Evolutionary conservation across 2,113 vertebrate species (phyloP), one percentile per base, ranked within the genome.

Genomic region (Danio rerio): DNA sequence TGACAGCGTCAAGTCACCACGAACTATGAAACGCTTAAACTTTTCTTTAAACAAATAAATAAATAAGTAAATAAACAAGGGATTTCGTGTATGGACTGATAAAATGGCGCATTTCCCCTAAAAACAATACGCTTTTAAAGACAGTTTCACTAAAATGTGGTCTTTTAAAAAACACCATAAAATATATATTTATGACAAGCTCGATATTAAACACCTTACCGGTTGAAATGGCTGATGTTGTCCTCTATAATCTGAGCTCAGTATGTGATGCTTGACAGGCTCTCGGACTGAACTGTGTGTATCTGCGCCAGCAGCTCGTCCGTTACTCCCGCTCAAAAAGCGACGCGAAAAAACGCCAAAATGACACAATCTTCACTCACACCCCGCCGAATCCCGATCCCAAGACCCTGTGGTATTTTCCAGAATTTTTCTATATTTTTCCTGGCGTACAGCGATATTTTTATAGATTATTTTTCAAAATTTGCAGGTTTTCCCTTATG

Each of bases 291-390:
- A 63, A 6, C 76, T 53, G 53, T 18, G 53, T 68, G 72, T 80
- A 62, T 79, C 75, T 82, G 84, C 84, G 78, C 69, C 80, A 82
- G 74, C 75, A 78, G 20, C 56, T n/a, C 63, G 75, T 86, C 85
- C 81, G 86, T 85, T 70, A 70, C 84, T 87, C 86, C 86, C 86
- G 86, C 86, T 87, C 84, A 87, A 87, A 87, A 80, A 56, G 53
- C 43, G 20, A 16, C 82, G 10, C 9, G 66, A 74, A 83, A 80
- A 86, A 83, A 81, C 66, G 56, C 16, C 42, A 75, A 85, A 85
- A 83, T 10, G 55, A 62, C 68, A 18, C 16, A 70, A 65, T 74
- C 61, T 49, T 15, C 66, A 2, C 0, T 53, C 20, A 0, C 5
- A 0, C 59, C 13, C 4, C 11, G 9, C 45, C 43, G 16, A 68